phyloP scores from a whole-genome alignment of 2,113 vertebrate genomes.

The Collichthys lucidus region DNA sequence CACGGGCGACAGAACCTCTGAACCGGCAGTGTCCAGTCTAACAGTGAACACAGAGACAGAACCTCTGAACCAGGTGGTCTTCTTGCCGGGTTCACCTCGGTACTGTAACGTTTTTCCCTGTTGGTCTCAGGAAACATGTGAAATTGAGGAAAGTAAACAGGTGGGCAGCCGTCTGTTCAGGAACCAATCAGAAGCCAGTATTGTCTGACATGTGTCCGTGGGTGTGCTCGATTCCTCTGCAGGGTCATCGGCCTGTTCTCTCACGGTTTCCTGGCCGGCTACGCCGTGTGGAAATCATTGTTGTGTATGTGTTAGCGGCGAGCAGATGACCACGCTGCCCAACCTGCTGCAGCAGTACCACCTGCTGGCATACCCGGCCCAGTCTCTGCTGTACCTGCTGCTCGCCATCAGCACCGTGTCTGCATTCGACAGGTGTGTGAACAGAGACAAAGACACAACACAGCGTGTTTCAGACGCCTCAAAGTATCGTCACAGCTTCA shows the following conservation, averaged over 20 bases:
- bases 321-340: constrained; percentile 85
- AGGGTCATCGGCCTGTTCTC: constrained; percentile 91
- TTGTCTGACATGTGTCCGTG: background rate
- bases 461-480: too few species aligned
- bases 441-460: too few species aligned
- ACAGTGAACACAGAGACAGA: too few species aligned
- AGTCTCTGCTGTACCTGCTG: constrained; percentile 94
- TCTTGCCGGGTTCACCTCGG: too few species aligned
- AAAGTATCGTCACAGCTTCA: too few species aligned
- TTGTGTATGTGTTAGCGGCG: constrained; percentile 93
- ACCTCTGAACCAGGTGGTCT: too few species aligned
- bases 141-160: too few species aligned
- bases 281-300: constrained; percentile 92
- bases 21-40: too few species aligned
- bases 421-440: constrained; percentile 90
- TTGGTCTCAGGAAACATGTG: too few species aligned
- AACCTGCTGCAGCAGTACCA: constrained; percentile 94
- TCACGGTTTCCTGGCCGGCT: constrained; percentile 95
- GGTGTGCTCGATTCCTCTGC: background rate
- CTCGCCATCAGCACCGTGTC: constrained; percentile 93
- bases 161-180: too few species aligned
- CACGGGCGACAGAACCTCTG: too few species aligned
- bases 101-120: too few species aligned
- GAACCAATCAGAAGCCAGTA: background rate
- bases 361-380: constrained; percentile 90